Percentiles rank a stretch among this genome's conserved stretches.
Conservation (phyloP, 2,113 vertebrate genomes). For the Melanotaenia duboulayi region DNA sequence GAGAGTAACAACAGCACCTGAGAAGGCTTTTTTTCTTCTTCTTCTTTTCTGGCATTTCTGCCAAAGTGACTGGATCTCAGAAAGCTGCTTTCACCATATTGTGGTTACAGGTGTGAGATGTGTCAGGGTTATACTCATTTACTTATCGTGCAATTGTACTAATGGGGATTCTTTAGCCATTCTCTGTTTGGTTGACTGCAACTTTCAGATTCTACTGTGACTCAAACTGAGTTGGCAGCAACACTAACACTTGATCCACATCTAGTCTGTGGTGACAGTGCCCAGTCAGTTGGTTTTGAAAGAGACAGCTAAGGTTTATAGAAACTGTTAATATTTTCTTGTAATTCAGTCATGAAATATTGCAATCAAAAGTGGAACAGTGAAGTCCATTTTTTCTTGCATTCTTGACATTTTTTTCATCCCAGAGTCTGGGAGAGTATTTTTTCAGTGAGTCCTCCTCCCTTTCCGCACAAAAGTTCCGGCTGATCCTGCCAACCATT, state of each 20-base stretch:
- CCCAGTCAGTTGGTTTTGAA: background rate
- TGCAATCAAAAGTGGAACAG: slow-evolving; percentile 23
- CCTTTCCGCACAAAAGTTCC: slow-evolving; percentile 72
- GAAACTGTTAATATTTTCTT: background rate
- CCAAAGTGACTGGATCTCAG: slow-evolving; percentile 55
- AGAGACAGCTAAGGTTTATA: background rate
- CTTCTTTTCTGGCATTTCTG: slow-evolving; percentile 35
- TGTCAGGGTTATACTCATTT: slow-evolving; percentile 6
- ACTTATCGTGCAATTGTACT: slow-evolving; percentile 35
- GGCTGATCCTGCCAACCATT: slow-evolving; percentile 67
- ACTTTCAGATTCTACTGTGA: slow-evolving; percentile 30
- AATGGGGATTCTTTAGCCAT: slow-evolving; percentile 28
- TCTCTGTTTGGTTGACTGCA: background rate
- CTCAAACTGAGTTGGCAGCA: slow-evolving; percentile 16
- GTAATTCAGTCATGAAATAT: slow-evolving; percentile 11
- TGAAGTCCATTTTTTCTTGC: slow-evolving; percentile 45
- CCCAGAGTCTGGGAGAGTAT: slow-evolving; percentile 60
- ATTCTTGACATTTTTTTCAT: slow-evolving; percentile 79
- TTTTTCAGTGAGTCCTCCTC: slow-evolving; percentile 67
- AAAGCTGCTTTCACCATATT: slow-evolving; percentile 44
- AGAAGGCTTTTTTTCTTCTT: slow-evolving; percentile 14
- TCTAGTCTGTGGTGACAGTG: background rate
- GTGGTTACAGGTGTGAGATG: slow-evolving; percentile 49
- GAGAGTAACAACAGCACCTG: slow-evolving; percentile 3
- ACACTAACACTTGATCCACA: slow-evolving; percentile 2